Conservation (phyloP, 2,888 invertebrate species). For the Phorcus lineatus region DNA sequence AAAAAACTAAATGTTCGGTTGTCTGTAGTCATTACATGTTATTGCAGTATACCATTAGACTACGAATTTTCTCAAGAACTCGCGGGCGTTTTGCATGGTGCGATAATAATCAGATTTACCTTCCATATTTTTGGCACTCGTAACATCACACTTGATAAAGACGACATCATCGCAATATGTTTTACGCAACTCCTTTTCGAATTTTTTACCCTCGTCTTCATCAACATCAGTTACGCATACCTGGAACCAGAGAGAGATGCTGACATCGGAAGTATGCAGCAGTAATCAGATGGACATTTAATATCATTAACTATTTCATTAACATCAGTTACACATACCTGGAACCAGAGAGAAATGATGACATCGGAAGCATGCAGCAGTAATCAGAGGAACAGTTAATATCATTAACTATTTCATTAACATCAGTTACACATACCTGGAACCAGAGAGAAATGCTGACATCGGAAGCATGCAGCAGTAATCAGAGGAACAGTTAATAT, state of each 20-base stretch:
- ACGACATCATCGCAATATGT: slow-evolving; percentile 1
- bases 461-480: not conserved
- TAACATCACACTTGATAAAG: slow-evolving; percentile 20
- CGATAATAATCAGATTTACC: too few species aligned
- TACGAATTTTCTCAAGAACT: too few species aligned
- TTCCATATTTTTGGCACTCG: slow-evolving; percentile 6
- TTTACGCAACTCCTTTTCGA: not conserved
- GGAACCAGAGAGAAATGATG: not conserved
- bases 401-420: too few species aligned
- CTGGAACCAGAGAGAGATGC: not conserved
- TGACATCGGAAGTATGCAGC: not conserved
- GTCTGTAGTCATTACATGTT: too few species aligned
- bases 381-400: too few species aligned
- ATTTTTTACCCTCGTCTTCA: not conserved
- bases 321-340: slow-evolving; percentile 21
- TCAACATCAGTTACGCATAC: slow-evolving; percentile 15
- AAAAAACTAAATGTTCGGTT: too few species aligned
- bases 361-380: not conserved
- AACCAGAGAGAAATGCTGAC: not conserved
- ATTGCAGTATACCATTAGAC: too few species aligned
- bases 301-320: too few species aligned
- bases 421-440: slow-evolving; percentile 17
- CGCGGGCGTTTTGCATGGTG: too few species aligned
- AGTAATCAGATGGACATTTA: too few species aligned
- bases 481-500: too few species aligned